Evolutionary conservation across 2,888 invertebrate species (phyloP).

Genomic region (Rhagophthalmus giganteus): DNA sequence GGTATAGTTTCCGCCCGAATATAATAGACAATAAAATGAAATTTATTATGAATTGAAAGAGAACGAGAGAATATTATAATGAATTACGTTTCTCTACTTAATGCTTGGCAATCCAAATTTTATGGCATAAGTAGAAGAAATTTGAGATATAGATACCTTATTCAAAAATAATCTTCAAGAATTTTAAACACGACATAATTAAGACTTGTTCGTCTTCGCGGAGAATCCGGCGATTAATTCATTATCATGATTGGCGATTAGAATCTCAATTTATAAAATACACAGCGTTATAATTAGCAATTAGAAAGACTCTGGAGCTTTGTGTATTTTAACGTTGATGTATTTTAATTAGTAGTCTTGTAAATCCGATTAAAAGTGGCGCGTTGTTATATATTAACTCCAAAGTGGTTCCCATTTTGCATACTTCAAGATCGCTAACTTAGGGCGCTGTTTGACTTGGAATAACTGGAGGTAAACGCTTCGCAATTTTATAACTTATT

Average conservation of each 20-base stretch:
- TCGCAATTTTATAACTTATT: constrained; percentile 52
- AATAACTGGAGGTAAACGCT: constrained; percentile 47
- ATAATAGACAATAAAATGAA: no score
- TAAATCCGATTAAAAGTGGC: constrained; percentile 55
- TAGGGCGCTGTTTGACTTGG: constrained; percentile 39
- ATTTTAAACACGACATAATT: constrained; percentile 33
- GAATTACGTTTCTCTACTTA: no score
- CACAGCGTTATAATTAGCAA: constrained; percentile 58
- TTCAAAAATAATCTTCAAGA: constrained; percentile 31
- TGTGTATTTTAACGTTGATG: constrained; percentile 52
- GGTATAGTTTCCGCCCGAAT: no score
- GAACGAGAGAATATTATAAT: no score
- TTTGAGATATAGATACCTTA: constrained; percentile 25
- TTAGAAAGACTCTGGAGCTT: constrained; percentile 53
- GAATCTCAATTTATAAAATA: constrained; percentile 58
- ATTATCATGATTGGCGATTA: constrained; percentile 57
- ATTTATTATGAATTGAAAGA: no score
- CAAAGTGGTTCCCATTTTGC: constrained; percentile 53
- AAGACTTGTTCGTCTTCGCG: constrained; percentile 46
- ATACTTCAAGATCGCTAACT: constrained; percentile 47
- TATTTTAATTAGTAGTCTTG: constrained; percentile 56
- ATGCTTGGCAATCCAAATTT: no score
- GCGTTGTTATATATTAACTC: constrained; percentile 52
- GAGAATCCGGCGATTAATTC: constrained; percentile 55
- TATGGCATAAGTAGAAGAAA: constrained; percentile 12